Evolutionary conservation across 2,888 invertebrate genomes (phyloP).

Genomic region (Tinea pellionella): DNA sequence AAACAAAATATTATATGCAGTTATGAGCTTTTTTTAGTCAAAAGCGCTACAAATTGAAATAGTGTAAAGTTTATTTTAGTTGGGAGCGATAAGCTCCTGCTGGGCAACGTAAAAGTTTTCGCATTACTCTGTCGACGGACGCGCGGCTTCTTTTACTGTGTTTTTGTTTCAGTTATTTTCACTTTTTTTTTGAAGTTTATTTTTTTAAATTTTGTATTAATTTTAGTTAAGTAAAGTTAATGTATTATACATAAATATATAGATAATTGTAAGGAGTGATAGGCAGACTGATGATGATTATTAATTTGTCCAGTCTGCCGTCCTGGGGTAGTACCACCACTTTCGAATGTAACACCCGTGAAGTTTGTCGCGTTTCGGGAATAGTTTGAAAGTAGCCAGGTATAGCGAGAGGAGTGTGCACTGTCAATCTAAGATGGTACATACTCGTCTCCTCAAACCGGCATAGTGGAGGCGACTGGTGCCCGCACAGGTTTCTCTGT

Average conservation of each 20-base stretch:
- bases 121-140: slow-evolving; percentile 7
- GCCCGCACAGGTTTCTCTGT: too few species aligned
- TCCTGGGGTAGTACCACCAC: too few species aligned
- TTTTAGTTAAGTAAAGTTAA: background rate
- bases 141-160: slow-evolving; percentile 5
- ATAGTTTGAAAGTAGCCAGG: too few species aligned
- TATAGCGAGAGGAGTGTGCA: too few species aligned
- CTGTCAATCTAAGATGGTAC: too few species aligned
- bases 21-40: background rate
- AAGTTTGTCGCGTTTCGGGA: too few species aligned
- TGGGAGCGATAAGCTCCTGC: background rate
- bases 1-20: background rate
- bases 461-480: too few species aligned
- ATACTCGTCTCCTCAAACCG: too few species aligned
- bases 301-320: too few species aligned
- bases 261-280: too few species aligned
- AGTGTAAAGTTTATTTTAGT: slow-evolving; percentile 8
- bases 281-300: too few species aligned
- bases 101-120: background rate
- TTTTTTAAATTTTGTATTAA: background rate
- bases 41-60: slow-evolving; percentile 5
- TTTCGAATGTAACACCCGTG: too few species aligned
- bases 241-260: background rate
- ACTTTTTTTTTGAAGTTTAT: background rate
- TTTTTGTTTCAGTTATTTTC: slow-evolving; percentile 5